A percentile compares a stretch with the other conserved stretches of the same genome.
phyloP scores from a whole-genome alignment of 2,797 vertebrate species.

The Sebastes umbrosus region DNA sequence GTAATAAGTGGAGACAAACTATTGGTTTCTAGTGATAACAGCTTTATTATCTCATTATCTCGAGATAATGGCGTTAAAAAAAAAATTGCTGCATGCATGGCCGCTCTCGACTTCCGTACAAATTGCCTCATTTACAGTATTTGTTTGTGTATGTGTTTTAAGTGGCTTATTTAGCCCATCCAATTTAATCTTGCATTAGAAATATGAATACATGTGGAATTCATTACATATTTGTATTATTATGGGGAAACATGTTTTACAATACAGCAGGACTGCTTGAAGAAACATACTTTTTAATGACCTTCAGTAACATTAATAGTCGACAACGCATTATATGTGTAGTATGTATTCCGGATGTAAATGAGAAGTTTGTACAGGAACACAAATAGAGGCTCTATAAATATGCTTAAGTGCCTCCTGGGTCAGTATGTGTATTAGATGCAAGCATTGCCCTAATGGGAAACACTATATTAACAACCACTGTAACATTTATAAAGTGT shows the following conservation, averaged over 20 bases:
- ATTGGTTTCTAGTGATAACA: neutral
- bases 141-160: neutral
- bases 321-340: neutral
- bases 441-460: no score
- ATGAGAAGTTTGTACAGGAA: neutral
- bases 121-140: neutral
- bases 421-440: neutral
- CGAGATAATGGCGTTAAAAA: neutral
- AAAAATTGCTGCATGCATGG: neutral
- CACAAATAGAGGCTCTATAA: neutral
- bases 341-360: neutral
- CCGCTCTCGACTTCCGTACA: neutral
- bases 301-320: neutral
- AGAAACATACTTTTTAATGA: neutral
- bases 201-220: neutral
- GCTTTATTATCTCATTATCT: neutral
- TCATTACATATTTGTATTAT: neutral
- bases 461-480: neutral
- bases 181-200: neutral
- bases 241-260: neutral
- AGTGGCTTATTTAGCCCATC: neutral
- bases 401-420: neutral
- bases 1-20: neutral
- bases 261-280: neutral
- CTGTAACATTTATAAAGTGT: neutral